Percentiles rank a stretch among this genome's conserved stretches.
phyloP scores from a whole-genome alignment of 1,140 invertebrate species.

The Sinonovacula constricta region DNA sequence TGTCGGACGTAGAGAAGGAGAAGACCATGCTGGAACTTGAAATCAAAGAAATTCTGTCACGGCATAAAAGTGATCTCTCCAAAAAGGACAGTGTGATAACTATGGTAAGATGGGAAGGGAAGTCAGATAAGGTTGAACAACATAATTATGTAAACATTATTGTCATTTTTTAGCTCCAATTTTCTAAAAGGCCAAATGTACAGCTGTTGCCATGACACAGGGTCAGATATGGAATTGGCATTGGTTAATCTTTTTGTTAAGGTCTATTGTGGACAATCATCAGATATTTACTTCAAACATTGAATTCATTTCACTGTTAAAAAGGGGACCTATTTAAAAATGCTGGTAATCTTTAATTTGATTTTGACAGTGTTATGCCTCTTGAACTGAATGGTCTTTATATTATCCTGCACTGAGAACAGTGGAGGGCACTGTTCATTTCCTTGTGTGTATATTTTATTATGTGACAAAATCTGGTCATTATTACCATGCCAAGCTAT shows the following conservation, averaged over 20 bases:
- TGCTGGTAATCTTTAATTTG: too few relatives aligned
- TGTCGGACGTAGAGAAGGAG: conserved; percentile 97
- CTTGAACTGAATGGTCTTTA: too few relatives aligned
- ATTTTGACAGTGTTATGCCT: too few relatives aligned
- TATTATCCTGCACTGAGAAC: too few relatives aligned
- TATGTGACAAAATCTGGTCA: too few relatives aligned
- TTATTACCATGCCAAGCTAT: too few relatives aligned
- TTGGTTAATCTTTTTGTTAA: background rate
- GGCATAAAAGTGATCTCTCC: conserved; percentile 90
- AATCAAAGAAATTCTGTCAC: conserved; percentile 91
- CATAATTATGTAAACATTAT: background rate
- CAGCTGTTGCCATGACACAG: background rate
- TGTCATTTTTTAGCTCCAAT: background rate
- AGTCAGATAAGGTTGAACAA: too few relatives aligned
- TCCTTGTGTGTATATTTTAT: too few relatives aligned
- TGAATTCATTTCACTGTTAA: too few relatives aligned
- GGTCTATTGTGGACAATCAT: background rate
- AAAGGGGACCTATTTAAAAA: too few relatives aligned
- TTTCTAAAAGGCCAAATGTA: background rate
- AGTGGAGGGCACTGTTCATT: too few relatives aligned
- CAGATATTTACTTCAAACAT: background rate
- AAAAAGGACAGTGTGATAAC: conserved; percentile 85
- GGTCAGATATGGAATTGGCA: background rate
- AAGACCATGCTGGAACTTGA: conserved; percentile 97
- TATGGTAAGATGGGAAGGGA: conserved; percentile 54